Base-by-base conservation (phyloP, 2,888 invertebrate species). In the Ariolimax columbianus region DNA sequence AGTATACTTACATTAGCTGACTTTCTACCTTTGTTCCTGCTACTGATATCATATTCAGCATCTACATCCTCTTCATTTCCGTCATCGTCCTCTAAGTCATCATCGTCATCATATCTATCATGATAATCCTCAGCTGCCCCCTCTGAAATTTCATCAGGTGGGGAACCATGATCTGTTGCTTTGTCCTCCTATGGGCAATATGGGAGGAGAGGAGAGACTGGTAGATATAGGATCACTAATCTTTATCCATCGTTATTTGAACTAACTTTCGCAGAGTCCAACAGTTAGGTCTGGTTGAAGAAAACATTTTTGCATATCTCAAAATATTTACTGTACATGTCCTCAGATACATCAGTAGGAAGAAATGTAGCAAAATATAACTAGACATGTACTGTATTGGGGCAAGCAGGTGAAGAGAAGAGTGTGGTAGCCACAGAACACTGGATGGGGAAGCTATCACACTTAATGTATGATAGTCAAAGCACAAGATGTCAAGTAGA, bases 41-140 rank as follows among this genome's bases (percentile, higher is more conserved):
- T 82, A 30, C 17, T 26, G 36, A 55, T 55, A 47, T 82, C 82
- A 66, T 85, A 80, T 19, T 75, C 84, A 33, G 63, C 51, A 6
- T 83, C 85, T 75, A 79, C 77, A 59, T 87, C 87, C 40, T 85
- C 77, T 30, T 63, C 84, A 26, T 73, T 73, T 26, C 72, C 82
- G 36, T 82, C 78, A 36, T 63, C 72, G 38, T 73, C 85, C 40
- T 85, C 85, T 9, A 77, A 81, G 17, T 77, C 75, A 6, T 66
- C 75, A 33, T 81, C 47, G 14, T 66, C 66, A 77, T 81, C 81
- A 66, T 81, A 73, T 43, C n/a, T 72, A 75, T 75, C 81, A 81
- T 75, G 40, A 77, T 47, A 63, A 73, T 75, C 81, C 0, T 85
- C 77, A 30, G 84, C 26, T 33, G 33, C 78, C 59, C 84, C 81